A percentile compares a stretch with the other conserved stretches of the same genome.
These are phyloP conservation scores for Neotragus moschatus DNA, from an alignment of 2,113 vertebrate genomes.

Conservation along the genomic window DNA sequence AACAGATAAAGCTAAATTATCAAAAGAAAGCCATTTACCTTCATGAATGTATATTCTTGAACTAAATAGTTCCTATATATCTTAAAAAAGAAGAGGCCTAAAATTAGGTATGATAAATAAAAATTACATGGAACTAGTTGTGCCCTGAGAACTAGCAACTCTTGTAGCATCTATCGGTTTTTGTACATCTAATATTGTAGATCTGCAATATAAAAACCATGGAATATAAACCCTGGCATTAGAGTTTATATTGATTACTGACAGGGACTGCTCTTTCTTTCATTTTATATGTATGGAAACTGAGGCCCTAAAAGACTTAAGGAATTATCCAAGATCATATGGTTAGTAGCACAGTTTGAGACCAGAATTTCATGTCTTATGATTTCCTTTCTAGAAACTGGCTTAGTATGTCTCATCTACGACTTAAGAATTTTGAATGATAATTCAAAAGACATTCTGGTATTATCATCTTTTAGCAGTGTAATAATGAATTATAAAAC, in stretches of 20 bases:
- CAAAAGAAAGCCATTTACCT: slow-evolving; percentile 34
- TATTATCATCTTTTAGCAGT: slow-evolving; percentile 18
- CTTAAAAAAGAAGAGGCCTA: slow-evolving; percentile 20
- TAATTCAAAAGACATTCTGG: slow-evolving; percentile 21
- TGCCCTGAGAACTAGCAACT: not conserved
- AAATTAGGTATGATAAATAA: not conserved
- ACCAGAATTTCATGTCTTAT: not conserved
- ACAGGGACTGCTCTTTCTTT: not conserved
- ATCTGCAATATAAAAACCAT: slow-evolving; percentile 7
- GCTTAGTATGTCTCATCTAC: slow-evolving; percentile 17
- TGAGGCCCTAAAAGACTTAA: not conserved
- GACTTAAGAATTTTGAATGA: slow-evolving; percentile 35
- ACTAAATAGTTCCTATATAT: slow-evolving; percentile 8
- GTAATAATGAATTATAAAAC: slow-evolving; percentile 16
- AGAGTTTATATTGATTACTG: not conserved
- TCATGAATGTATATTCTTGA: slow-evolving; percentile 10
- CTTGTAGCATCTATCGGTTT: not conserved
- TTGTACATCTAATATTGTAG: not conserved
- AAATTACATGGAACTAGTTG: not conserved
- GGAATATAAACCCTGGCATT: not conserved
- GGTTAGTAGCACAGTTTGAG: not conserved
- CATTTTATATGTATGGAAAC: not conserved
- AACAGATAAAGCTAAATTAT: slow-evolving; percentile 32
- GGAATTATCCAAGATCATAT: not conserved
- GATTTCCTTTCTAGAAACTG: slow-evolving; percentile 43